Conservation (phyloP, 1,140 invertebrate species). For the Drosophila athabasca region DNA sequence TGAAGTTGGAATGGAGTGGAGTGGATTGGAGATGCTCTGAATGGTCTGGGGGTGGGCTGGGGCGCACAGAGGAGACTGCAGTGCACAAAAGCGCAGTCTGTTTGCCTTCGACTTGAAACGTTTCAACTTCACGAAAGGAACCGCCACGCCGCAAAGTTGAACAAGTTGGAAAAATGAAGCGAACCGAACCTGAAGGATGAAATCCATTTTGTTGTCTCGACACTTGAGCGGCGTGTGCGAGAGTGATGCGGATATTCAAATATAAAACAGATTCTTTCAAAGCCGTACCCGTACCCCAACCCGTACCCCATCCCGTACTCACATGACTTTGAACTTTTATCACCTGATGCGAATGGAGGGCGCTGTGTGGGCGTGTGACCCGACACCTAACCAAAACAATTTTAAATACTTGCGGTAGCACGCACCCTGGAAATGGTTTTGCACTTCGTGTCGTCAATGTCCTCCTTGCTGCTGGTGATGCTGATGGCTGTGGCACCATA, state of each 20-base stretch:
- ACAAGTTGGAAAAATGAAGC: constrained; percentile 50
- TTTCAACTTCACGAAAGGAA: constrained; percentile 34
- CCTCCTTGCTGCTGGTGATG: no score
- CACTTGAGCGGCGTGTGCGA: constrained; percentile 30
- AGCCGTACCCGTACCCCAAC: background rate
- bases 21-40: background rate
- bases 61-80: no score
- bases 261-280: constrained; percentile 41
- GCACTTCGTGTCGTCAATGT: background rate
- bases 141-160: constrained; percentile 13
- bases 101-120: constrained; percentile 63
- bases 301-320: constrained; percentile 32
- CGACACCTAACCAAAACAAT: constrained; percentile 58
- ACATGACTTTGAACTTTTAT: constrained; percentile 72
- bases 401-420: constrained; percentile 61
- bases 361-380: constrained; percentile 42
- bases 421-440: constrained; percentile 24
- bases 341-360: constrained; percentile 47
- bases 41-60: background rate
- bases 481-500: background rate
- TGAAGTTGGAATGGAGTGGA: no score
- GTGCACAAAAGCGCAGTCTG: constrained; percentile 63
- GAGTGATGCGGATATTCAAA: constrained; percentile 28
- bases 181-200: constrained; percentile 27
- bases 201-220: constrained; percentile 45